phyloP scores from a whole-genome alignment of 2,797 vertebrate genomes.

The Peromyscus attwateri region DNA sequence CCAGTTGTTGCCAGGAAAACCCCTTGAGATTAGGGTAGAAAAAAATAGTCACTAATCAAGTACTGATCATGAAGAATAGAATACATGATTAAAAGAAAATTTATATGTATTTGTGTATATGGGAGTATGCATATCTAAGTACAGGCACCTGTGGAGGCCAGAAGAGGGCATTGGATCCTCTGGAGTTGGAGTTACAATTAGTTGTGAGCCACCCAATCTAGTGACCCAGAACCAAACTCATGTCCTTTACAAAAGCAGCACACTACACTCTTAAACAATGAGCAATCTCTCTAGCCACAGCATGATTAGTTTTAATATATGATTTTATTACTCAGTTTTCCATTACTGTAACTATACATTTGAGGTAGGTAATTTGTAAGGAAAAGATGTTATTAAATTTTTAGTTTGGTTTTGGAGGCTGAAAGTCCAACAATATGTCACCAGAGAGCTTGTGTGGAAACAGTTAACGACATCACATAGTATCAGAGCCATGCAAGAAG shows the following conservation, averaged over 20 bases:
- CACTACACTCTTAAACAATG: background rate
- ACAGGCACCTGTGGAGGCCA: background rate
- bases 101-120: background rate
- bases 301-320: background rate
- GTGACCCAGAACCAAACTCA: background rate
- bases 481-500: background rate
- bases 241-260: background rate
- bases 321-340: background rate
- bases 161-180: background rate
- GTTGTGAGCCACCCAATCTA: background rate
- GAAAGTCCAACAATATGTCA: background rate
- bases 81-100: background rate
- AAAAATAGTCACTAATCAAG: background rate
- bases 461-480: background rate
- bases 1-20: background rate
- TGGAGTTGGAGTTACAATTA: background rate
- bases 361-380: background rate
- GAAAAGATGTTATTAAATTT: background rate
- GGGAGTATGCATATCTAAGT: background rate
- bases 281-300: background rate
- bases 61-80: background rate
- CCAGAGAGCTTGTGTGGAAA: background rate
- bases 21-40: background rate
- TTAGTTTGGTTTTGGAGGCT: background rate
- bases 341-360: background rate